Conservation (phyloP, 2,888 invertebrate species). For the Microplitis manilae region DNA sequence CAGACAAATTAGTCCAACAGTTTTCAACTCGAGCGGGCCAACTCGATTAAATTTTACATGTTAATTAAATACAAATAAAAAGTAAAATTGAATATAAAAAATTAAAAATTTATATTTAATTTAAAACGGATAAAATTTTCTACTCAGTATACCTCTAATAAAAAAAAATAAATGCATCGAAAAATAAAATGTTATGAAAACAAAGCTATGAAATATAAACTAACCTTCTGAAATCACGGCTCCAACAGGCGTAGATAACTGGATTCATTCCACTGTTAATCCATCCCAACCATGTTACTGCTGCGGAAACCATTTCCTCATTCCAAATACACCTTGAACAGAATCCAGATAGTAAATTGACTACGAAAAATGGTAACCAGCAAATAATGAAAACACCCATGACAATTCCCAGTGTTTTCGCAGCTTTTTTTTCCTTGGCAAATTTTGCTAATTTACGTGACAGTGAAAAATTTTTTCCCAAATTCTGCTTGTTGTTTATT, state of each 20-base stretch:
- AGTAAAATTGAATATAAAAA: too few species aligned
- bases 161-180: neutral
- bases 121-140: too few species aligned
- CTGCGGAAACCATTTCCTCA: constrained; percentile 88
- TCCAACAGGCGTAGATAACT: constrained; percentile 98
- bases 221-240: constrained; percentile 94
- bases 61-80: too few species aligned
- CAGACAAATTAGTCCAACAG: too few species aligned
- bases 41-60: too few species aligned
- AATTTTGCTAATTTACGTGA: constrained; percentile 95
- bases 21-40: too few species aligned
- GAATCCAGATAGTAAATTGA: constrained; percentile 92
- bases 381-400: constrained; percentile 98
- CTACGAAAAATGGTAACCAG: constrained; percentile 98
- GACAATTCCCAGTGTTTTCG: constrained; percentile 96
- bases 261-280: constrained; percentile 98
- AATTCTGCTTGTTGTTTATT: constrained; percentile 76
- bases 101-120: too few species aligned
- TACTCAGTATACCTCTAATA: neutral
- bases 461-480: constrained; percentile 91
- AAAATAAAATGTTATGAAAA: neutral
- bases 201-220: constrained; percentile 53
- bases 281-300: constrained; percentile 96
- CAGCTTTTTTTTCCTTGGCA: constrained; percentile 97
- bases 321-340: constrained; percentile 90